Conservation (phyloP, 1,140 invertebrate species). For the Drosophila parabipectinata region DNA sequence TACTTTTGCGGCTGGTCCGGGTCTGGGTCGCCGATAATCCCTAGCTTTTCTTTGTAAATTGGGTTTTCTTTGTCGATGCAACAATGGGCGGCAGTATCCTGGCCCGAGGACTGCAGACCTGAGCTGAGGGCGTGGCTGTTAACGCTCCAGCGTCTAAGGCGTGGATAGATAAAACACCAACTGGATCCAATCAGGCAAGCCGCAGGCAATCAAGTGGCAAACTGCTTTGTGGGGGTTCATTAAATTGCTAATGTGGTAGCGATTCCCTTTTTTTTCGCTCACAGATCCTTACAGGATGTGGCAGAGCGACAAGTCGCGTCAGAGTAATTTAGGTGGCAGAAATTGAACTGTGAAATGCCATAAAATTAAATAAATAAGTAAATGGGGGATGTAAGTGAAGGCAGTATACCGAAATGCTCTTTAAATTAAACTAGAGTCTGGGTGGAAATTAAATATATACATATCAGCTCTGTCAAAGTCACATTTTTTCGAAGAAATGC, state of each 20-base stretch:
- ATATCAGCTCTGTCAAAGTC: not conserved
- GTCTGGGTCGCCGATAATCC: conserved; percentile 48
- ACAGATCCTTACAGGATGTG: not conserved
- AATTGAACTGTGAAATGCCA: conserved; percentile 19
- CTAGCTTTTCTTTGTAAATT: conserved; percentile 72
- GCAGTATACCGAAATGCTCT: not conserved
- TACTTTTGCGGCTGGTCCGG: conserved; percentile 45
- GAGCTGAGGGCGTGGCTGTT: conserved; percentile 30
- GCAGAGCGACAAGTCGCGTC: conserved; percentile 1
- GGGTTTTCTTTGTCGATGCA: conserved; percentile 54
- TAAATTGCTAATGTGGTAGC: conserved; percentile 43
- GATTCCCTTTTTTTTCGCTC: conserved; percentile 14
- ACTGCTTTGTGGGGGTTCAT: conserved; percentile 44
- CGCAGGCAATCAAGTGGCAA: conserved; percentile 50
- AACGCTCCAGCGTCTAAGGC: conserved; percentile 28
- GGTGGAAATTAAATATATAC: not conserved
- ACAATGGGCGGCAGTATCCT: conserved; percentile 42
- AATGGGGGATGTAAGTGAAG: not conserved
- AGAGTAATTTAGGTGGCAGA: conserved; percentile 19
- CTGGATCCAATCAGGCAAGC: conserved; percentile 34
- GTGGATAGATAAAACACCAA: conserved; percentile 28
- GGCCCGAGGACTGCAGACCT: not conserved
- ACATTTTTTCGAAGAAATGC: not conserved
- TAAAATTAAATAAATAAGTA: conserved; percentile 25
- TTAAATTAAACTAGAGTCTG: not conserved